Base-by-base conservation (phyloP, 2,113 vertebrate genomes). In the Callithrix jacchus region DNA sequence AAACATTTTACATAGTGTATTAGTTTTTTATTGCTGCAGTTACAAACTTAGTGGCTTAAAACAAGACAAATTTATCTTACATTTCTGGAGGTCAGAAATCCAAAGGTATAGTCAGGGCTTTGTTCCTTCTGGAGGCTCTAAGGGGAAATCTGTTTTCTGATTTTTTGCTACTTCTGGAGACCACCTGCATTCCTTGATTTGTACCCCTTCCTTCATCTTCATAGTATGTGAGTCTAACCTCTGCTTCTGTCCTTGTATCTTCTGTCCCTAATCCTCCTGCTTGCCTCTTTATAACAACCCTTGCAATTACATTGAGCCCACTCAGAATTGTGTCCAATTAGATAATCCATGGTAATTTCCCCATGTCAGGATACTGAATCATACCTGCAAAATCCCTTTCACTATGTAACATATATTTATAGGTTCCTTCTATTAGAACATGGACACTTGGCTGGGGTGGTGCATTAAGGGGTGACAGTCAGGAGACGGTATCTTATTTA, bases 21-120 rank as follows among this genome's bases (percentile, higher is more conserved):
- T 94, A 83, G 27, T 66, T 94, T 93, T 23, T 6, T 79, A 45
- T 40, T 91, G 87, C 35, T 64, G 8, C 21, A 70, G 1, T 70
- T 96, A 95, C 54, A 96, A 93, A 95, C 14, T 64, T 89, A 82
- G 64, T 52, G 30, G 7, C 77, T 56, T 45, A 73, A 71, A 74
- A 42, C 35, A 42, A 91, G 58, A 80, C 13, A 73, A 49, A 80
- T 49, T 47, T 68, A 66, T 79, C 6, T 77, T 93, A 10, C 35
- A 16, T 74, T 83, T 91, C 27, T 80, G 10, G 4, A 91, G 10
- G 5, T 86, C 25, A 89, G 18, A 89, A 95, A 52, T 74, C 30
- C 68, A 32, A 49, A 79, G 49, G 27, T 21, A 32, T 21, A 64
- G 25, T 6, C 66, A 61, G 17, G 12, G 35, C 16, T 54, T 6